Conservation (phyloP, 2,113 vertebrate species). For the Caranx melampygus region DNA sequence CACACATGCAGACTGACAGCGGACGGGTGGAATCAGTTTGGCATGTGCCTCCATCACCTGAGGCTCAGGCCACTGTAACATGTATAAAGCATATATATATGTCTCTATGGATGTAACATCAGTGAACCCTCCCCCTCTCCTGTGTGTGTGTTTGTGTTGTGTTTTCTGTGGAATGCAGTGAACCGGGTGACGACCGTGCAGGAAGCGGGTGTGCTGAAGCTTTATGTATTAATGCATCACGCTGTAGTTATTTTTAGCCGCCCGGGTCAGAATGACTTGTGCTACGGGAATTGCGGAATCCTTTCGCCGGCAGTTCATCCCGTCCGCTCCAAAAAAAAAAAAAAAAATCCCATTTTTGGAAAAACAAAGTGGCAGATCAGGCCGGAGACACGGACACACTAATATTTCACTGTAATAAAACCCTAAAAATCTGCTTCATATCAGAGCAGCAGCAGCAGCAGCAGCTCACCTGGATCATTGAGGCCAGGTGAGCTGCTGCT, state of each 20-base stretch:
- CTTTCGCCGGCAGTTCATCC: conserved; percentile 69
- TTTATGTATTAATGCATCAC: conserved; percentile 57
- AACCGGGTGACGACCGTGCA: conserved; percentile 42
- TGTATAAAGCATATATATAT: neutral
- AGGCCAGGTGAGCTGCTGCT: no score
- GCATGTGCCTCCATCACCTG: conserved; percentile 25
- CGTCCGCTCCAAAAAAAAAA: conserved; percentile 25
- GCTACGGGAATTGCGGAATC: conserved; percentile 77
- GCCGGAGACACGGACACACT: neutral
- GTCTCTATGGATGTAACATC: neutral
- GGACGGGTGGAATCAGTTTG: neutral
- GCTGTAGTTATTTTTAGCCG: conserved; percentile 86
- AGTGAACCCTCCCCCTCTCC: neutral
- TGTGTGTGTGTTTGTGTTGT: no score
- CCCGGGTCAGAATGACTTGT: conserved; percentile 73
- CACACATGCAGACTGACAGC: no score
- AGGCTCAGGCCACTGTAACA: neutral
- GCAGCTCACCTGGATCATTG: no score
- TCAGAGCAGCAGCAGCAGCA: no score
- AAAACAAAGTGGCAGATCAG: conserved; percentile 29
- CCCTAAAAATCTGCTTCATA: no score
- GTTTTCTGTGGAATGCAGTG: conserved; percentile 29
- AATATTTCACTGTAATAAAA: no score
- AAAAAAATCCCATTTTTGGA: conserved; percentile 59
- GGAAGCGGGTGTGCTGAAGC: conserved; percentile 52